Evolutionary conservation across 2,888 invertebrate species (phyloP).

Genomic region (Dicranocentrus wangi): DNA sequence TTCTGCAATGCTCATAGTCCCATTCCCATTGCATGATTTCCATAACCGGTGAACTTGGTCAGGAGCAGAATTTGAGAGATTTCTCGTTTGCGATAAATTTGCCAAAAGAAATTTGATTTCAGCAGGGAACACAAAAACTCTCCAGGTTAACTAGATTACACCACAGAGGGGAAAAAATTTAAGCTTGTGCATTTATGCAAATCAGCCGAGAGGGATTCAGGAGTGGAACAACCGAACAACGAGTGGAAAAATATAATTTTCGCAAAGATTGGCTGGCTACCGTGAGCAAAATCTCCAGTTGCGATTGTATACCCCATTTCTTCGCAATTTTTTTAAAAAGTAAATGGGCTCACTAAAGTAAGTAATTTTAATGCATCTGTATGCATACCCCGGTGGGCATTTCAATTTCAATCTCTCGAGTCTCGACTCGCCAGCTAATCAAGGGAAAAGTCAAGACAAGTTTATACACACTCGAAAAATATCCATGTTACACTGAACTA

Average conservation of each 20-base stretch:
- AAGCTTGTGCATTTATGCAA: constrained; percentile 10
- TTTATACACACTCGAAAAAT: background rate
- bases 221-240: too few species aligned
- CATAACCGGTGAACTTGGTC: too few species aligned
- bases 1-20: too few species aligned
- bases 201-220: background rate
- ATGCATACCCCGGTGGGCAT: constrained; percentile 30
- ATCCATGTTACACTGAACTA: too few species aligned
- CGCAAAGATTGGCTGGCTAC: background rate
- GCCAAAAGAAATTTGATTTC: background rate
- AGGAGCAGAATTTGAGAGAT: too few species aligned
- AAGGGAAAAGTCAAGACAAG: constrained; percentile 23
- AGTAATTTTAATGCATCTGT: constrained; percentile 40
- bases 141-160: constrained; percentile 7
- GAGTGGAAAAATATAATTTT: background rate
- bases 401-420: constrained; percentile 18
- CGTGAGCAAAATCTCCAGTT: background rate
- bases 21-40: too few species aligned
- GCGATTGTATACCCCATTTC: background rate
- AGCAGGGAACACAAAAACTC: background rate
- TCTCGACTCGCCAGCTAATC: constrained; percentile 21
- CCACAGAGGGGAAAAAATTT: background rate
- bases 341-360: background rate
- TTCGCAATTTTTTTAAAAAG: background rate
- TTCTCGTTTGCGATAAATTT: background rate